Evolutionary conservation across 2,113 vertebrate species (phyloP).

Genomic region (Chiloscyllium plagiosum): DNA sequence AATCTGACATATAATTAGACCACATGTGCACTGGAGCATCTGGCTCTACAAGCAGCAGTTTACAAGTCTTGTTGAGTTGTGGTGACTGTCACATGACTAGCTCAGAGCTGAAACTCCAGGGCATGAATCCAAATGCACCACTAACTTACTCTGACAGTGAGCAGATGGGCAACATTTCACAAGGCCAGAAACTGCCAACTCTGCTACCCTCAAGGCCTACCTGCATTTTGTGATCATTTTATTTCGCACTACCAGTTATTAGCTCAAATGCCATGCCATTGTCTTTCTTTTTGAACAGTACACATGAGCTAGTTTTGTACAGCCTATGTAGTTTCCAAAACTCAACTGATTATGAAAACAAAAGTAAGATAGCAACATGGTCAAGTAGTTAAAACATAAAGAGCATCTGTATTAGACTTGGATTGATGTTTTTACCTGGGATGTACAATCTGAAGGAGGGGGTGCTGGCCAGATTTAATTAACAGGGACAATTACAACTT

Average conservation of each 20-base stretch:
- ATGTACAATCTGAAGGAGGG: background rate
- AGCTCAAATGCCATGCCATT: background rate
- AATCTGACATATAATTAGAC: slow-evolving; percentile 59
- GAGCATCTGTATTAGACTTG: background rate
- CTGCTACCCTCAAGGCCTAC: slow-evolving; percentile 49
- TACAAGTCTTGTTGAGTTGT: slow-evolving; percentile 54
- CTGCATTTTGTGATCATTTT: slow-evolving; percentile 45
- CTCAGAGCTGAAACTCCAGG: slow-evolving; percentile 51
- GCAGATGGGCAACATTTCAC: slow-evolving; percentile 63
- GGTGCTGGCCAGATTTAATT: background rate
- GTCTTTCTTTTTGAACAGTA: background rate
- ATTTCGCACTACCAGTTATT: slow-evolving; percentile 35
- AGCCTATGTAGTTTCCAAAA: background rate
- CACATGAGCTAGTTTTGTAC: background rate
- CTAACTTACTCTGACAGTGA: slow-evolving; percentile 60
- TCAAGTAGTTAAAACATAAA: background rate
- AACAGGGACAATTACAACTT: background rate
- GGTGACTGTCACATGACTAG: slow-evolving; percentile 59
- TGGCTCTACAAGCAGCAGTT: slow-evolving; percentile 56
- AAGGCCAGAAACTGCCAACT: slow-evolving; percentile 53
- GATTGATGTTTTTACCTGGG: background rate
- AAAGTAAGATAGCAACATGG: background rate
- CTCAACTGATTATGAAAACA: background rate
- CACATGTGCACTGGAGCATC: slow-evolving; percentile 64
- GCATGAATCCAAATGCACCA: slow-evolving; percentile 58